Conservation (phyloP, 2,113 vertebrate species). For the Raphicerus campestris region DNA sequence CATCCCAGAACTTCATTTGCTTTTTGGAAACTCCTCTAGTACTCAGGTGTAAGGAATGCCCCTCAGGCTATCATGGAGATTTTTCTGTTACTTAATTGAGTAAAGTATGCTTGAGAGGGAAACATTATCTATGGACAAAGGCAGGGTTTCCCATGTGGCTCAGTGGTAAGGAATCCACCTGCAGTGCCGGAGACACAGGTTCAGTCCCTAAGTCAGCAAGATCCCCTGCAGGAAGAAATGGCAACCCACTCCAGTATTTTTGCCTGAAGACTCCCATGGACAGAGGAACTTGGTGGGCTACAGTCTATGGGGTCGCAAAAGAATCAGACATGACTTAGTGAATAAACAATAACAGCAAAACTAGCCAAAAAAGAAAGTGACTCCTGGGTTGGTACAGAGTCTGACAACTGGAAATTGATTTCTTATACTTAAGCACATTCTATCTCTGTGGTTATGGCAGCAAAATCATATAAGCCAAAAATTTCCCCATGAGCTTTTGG, state of each 20-base stretch:
- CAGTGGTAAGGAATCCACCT: not conserved
- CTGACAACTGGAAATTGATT: not conserved
- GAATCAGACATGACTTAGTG: not conserved
- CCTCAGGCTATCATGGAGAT: not conserved
- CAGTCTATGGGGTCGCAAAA: not conserved
- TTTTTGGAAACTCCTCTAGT: not conserved
- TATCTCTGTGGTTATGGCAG: not conserved
- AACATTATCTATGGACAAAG: not conserved
- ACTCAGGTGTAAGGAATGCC: not conserved
- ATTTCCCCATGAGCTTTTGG: not conserved
- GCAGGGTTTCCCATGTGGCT: not conserved
- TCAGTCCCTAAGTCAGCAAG: not conserved
- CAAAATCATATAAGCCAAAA: not conserved
- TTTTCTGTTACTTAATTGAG: constrained; percentile 10
- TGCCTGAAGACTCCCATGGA: not conserved
- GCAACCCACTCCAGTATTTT: not conserved
- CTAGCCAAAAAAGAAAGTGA: constrained; percentile 14
- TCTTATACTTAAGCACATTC: not conserved
- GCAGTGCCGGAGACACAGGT: not conserved
- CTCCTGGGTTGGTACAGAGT: not conserved
- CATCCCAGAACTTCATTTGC: not conserved
- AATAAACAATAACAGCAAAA: not conserved
- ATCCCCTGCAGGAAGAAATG: not conserved
- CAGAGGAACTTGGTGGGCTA: not conserved
- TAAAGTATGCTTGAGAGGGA: constrained; percentile 10